Base-by-base conservation (phyloP, 2,888 invertebrate species). In the Nowickia ferox region DNA sequence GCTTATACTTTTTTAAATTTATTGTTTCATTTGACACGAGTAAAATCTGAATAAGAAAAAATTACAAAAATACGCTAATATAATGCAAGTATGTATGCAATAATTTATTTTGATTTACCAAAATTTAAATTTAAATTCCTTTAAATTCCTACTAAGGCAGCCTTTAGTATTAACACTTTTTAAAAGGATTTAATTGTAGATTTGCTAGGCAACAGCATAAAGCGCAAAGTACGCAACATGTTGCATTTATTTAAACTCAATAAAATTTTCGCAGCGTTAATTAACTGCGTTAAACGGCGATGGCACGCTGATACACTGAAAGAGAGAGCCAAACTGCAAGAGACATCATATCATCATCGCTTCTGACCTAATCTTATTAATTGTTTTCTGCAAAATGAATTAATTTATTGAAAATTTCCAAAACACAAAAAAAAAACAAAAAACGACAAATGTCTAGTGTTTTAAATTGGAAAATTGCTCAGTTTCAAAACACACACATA, bases 311-410 rank as follows among this genome's bases (percentile, higher is more conserved):
- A 57, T 46, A 57, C 30, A 42, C n/a, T 4, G 78, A 61, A 40
- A 30, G 44, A 46, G 53, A 53, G 53, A 53, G n/a, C 30, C 17
- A 46, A 22, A 75, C 72, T 9, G 40, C 19, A 38, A 53, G 63
- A 65, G 44, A 65, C 40, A 55, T 30, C 42, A 78, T 46, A 30
- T 55, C 40, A 55, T 30, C 42, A 78, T 46, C 44, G 38, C 22
- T 63, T 79, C 76, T 86, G 86, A 86, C 86, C 86, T 86, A 86
- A 86, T 86, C 79, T 76, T 79, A 83, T 80, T 86, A 86, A 86
- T 86, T 86, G 86, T 86, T 66, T 79, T 71, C 65, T 59, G 76
- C 30, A 76, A 83, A 86, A 80, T 83, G 83, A 80, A 80, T 85
- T 85, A 85, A 82, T 85, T 85, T 85, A 82, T 71, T 40, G 68